phyloP scores from a whole-genome alignment of 2,113 vertebrate genomes.

The Dromiciops gliroides region DNA sequence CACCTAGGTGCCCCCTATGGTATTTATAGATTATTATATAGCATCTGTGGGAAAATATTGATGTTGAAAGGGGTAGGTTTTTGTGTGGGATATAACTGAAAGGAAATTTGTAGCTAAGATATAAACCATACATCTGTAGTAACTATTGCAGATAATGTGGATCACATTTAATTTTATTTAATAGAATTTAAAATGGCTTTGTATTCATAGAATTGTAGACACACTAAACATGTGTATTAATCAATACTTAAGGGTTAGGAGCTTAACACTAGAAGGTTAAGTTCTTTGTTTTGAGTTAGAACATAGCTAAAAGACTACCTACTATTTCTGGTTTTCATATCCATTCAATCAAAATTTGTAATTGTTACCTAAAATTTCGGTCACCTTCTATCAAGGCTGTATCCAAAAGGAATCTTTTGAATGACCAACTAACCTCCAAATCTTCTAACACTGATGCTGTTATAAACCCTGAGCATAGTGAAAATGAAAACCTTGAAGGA shows the following conservation, averaged over 20 bases:
- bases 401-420: constrained; percentile 89
- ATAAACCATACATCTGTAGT: neutral
- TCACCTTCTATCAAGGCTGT: constrained; percentile 82
- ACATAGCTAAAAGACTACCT: neutral
- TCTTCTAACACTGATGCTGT: constrained; percentile 83
- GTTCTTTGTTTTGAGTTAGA: neutral
- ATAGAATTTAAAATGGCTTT: neutral
- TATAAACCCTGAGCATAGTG: constrained; percentile 83
- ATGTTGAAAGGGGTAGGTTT: neutral
- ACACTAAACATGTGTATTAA: neutral
- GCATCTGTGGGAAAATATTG: neutral
- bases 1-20: too few species aligned
- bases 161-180: neutral
- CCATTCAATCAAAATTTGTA: constrained; percentile 19
- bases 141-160: constrained; percentile 18
- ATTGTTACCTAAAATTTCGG: neutral
- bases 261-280: neutral
- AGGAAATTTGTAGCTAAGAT: neutral
- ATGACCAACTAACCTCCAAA: constrained; percentile 85
- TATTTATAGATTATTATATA: neutral
- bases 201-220: neutral
- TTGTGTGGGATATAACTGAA: neutral
- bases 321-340: neutral
- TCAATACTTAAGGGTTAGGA: neutral
- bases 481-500: constrained; percentile 80